Conservation (phyloP, 1,140 invertebrate species). For the Microplitis demolitor region DNA sequence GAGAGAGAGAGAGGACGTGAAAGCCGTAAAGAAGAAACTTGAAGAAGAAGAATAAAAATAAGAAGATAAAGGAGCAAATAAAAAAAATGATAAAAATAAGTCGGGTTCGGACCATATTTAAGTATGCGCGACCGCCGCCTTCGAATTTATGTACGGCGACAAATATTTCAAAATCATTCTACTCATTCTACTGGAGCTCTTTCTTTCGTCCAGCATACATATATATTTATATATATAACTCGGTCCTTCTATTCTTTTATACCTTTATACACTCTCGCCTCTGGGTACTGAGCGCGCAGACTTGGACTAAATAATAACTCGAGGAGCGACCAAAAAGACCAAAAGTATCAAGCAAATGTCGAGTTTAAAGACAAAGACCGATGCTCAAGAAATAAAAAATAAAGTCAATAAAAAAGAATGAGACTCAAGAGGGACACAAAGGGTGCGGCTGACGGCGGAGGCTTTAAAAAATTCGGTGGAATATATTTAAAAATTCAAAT, state of each 20-base stretch:
- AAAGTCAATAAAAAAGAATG: constrained; percentile 30
- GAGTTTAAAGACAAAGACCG: too few relatives aligned
- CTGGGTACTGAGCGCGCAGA: neutral
- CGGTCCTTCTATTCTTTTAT: neutral
- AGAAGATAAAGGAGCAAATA: too few relatives aligned
- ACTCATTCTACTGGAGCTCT: constrained; percentile 6
- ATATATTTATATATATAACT: neutral
- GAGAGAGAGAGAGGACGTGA: too few relatives aligned
- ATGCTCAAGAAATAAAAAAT: neutral
- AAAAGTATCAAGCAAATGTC: neutral
- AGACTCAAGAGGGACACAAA: constrained; percentile 31
- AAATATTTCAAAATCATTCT: constrained; percentile 60
- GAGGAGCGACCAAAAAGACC: too few relatives aligned
- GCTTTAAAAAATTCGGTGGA: constrained; percentile 15
- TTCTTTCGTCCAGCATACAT: too few relatives aligned
- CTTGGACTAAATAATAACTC: too few relatives aligned
- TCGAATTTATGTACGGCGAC: constrained; percentile 58
- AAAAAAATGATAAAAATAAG: too few relatives aligned
- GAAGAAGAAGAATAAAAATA: too few relatives aligned
- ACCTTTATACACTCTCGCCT: constrained; percentile 4
- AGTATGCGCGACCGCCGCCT: constrained; percentile 55
- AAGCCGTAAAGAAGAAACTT: too few relatives aligned
- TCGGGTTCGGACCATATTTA: constrained; percentile 51
- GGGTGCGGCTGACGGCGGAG: neutral
- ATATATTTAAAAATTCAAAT: constrained; percentile 59